Conservation (phyloP, 1,140 invertebrate genomes). For the Lepidurus arcticus region DNA sequence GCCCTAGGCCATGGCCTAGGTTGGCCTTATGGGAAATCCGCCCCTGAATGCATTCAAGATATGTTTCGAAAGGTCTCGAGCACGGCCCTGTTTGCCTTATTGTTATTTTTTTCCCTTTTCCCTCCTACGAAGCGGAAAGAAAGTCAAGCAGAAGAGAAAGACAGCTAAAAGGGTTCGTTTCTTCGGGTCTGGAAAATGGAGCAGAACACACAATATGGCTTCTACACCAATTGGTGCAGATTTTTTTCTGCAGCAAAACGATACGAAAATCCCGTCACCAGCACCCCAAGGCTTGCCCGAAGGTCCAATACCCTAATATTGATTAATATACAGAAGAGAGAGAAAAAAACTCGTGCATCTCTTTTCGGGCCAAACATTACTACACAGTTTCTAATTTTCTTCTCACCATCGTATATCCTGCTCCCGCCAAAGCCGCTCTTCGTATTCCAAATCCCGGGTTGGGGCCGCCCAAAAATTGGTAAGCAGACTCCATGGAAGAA, state of each 20-base stretch:
- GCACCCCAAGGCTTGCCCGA: background rate
- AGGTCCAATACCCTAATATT: background rate
- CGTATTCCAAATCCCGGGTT: constrained; percentile 12
- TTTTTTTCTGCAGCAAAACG: background rate
- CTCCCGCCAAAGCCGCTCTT: background rate
- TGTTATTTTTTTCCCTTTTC: no score
- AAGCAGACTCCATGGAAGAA: background rate
- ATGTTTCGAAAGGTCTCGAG: no score
- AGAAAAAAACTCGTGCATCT: background rate
- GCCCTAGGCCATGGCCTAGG: no score
- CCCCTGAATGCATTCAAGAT: no score
- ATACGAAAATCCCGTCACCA: background rate
- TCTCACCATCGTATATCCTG: constrained; percentile 1
- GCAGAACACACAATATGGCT: constrained; percentile 16
- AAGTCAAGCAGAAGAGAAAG: background rate
- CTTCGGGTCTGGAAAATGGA: background rate
- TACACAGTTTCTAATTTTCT: background rate
- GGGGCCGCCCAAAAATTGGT: background rate
- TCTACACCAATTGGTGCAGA: background rate
- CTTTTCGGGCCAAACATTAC: background rate
- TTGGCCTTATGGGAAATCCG: no score
- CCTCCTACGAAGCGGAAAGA: background rate
- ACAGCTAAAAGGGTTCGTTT: background rate
- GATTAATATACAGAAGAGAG: background rate
- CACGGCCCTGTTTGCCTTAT: no score